Evolutionary conservation across 35 echinoderm and acorn worm species (phyloP).

Genomic region (Heliocidaris tuberculata): DNA sequence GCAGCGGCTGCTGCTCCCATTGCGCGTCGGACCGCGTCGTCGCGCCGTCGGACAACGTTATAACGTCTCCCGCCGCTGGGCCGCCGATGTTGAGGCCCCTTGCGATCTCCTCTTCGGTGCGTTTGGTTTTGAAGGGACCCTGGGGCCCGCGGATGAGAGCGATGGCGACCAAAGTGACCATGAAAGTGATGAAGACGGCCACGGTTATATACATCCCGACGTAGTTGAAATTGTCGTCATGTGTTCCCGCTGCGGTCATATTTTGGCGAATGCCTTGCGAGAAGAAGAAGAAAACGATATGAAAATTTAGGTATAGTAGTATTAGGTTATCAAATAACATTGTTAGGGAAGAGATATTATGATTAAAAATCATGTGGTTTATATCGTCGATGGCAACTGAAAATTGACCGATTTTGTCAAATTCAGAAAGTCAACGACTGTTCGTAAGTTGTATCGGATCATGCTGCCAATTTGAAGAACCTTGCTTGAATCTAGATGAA

Average conservation of each 20-base stretch:
- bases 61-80: neutral
- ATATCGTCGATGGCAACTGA: too few species aligned
- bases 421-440: too few species aligned
- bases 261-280: neutral
- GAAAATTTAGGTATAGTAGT: neutral
- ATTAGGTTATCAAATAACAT: neutral
- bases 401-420: too few species aligned
- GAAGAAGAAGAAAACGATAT: neutral
- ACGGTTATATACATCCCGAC: conserved; percentile 26
- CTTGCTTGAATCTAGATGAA: too few species aligned
- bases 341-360: neutral
- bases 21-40: neutral
- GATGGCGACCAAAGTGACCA: neutral
- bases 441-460: too few species aligned
- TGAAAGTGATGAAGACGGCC: neutral
- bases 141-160: conserved; percentile 34
- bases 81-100: neutral
- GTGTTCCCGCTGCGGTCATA: neutral
- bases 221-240: conserved; percentile 37
- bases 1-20: conserved; percentile 41
- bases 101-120: neutral
- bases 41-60: neutral
- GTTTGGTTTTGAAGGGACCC: conserved; percentile 22
- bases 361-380: too few species aligned
- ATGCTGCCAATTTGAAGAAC: too few species aligned